Conservation (phyloP, 2,113 vertebrate genomes). For the Carollia perspicillata region DNA sequence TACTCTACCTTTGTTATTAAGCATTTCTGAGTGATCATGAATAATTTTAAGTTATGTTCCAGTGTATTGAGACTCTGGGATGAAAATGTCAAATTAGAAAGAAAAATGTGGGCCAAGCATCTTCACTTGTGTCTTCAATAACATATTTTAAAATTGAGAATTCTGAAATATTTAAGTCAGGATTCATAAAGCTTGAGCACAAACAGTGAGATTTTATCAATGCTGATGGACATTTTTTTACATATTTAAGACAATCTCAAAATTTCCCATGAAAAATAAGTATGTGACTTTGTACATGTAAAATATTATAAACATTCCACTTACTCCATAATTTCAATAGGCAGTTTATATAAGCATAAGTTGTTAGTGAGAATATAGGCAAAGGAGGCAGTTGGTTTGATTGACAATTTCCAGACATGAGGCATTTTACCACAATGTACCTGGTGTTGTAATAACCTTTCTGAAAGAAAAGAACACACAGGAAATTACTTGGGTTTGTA, state of each 20-base stretch:
- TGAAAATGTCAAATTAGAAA: constrained; percentile 41
- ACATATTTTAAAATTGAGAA: constrained; percentile 7
- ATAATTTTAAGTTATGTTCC: constrained; percentile 38
- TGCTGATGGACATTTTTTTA: not conserved
- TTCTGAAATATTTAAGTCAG: constrained; percentile 37
- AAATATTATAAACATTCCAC: not conserved
- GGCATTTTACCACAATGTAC: not conserved
- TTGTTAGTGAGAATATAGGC: not conserved
- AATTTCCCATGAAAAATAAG: not conserved
- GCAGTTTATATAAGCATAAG: not conserved
- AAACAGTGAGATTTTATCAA: not conserved
- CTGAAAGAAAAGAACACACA: not conserved
- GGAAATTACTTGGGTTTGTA: not conserved
- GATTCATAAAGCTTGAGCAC: not conserved
- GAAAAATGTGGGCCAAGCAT: not conserved
- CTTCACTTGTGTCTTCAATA: not conserved
- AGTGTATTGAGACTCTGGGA: not conserved
- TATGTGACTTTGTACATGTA: not conserved
- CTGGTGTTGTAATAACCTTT: not conserved
- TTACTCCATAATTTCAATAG: not conserved
- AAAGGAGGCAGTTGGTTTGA: not conserved
- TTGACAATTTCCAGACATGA: not conserved
- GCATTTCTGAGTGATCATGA: not conserved
- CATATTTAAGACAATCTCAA: not conserved
- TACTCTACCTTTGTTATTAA: not conserved